Evolutionary conservation across 1,140 invertebrate species (phyloP), one percentile per base, ranked within the genome.

Genomic region (Plectrocnemia conspersa): DNA sequence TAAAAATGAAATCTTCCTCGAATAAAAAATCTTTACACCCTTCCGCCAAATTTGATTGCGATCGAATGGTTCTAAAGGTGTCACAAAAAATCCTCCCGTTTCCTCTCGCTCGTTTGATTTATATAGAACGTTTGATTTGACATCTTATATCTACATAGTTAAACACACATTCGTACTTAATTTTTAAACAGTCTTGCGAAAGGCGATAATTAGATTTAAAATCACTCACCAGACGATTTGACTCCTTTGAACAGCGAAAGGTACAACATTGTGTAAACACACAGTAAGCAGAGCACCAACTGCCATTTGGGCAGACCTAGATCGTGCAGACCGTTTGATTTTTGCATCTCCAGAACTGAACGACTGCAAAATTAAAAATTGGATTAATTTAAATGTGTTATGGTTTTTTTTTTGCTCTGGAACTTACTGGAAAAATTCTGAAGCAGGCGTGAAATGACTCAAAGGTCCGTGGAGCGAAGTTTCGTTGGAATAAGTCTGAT

Each of bases 171-270:
- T n/a, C n/a, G n/a, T n/a, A n/a, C n/a, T n/a, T n/a, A n/a, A n/a
- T n/a, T n/a, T n/a, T n/a, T n/a, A n/a, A n/a, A n/a, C n/a, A n/a
- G n/a, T n/a, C n/a, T n/a, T n/a, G n/a, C n/a, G n/a, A n/a, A n/a
- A n/a, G n/a, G n/a, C n/a, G n/a, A n/a, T n/a, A n/a, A n/a, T n/a
- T n/a, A 36, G 16, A 7, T 36, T 3, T 13, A 25, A 59, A 44
- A 11, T 54, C 24, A 58, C 75, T 85, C 83, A 81, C 90, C 90
- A 42, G 89, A 91, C 41, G 87, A 91, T 63, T 89, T 87, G 13
- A 93, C 90, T 6, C 89, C 89, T 75, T 89, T 90, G 74, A 88
- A 90, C 4, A 90, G 74, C 3, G 85, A 88, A 54, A 90, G 79
- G 65, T 89, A 89, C 11, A 88, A 79, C 61, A 88, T 88, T 35